Conservation (phyloP, 2,888 invertebrate genomes). For the Parthenolecanium corni region DNA sequence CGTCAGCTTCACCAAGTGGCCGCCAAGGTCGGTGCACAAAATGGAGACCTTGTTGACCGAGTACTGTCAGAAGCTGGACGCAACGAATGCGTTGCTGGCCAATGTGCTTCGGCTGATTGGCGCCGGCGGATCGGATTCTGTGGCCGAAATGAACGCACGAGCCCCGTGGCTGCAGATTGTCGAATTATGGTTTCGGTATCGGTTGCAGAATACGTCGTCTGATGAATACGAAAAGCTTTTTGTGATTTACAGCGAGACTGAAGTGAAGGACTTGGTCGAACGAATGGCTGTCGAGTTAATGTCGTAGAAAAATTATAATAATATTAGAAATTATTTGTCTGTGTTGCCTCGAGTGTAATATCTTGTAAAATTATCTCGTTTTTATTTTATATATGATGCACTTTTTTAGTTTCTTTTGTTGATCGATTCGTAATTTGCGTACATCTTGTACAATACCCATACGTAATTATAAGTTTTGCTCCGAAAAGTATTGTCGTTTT, state of each 20-base stretch:
- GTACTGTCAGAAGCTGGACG: slow-evolving; percentile 1
- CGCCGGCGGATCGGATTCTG: background rate
- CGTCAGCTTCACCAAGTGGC: slow-evolving; percentile 16
- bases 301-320: too few relatives aligned
- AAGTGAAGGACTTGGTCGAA: slow-evolving; percentile 7
- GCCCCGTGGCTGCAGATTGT: slow-evolving; percentile 18
- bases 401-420: too few relatives aligned
- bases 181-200: slow-evolving; percentile 14
- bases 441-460: too few relatives aligned
- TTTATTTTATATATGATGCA: too few relatives aligned
- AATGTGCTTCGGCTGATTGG: slow-evolving; percentile 14
- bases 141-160: background rate
- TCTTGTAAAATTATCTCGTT: too few relatives aligned
- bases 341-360: too few relatives aligned
- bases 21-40: slow-evolving; percentile 1
- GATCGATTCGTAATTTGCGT: too few relatives aligned
- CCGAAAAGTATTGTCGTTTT: too few relatives aligned
- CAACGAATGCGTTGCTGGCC: background rate
- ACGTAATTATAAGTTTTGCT: too few relatives aligned
- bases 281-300: background rate
- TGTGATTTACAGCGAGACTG: slow-evolving; percentile 9
- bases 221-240: slow-evolving; percentile 16
- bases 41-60: slow-evolving; percentile 8
- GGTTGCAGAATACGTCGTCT: background rate
- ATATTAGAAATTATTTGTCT: too few relatives aligned